Conservation (phyloP, 2,113 vertebrate genomes). For the Ariopsis seemanni region DNA sequence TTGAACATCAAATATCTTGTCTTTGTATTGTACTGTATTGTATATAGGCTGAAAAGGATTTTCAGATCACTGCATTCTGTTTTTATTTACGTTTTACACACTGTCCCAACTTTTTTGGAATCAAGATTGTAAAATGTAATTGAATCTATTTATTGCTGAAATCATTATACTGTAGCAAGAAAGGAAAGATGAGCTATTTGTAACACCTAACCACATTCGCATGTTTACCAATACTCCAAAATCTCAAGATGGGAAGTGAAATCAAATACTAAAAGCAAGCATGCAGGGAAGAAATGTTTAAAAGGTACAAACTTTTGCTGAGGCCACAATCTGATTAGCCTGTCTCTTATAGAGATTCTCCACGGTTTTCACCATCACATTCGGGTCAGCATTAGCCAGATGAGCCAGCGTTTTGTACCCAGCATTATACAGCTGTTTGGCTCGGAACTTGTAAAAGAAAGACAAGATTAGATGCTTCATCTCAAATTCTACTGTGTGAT, state of each 20-base stretch:
- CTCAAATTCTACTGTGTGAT: neutral
- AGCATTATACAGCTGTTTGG: conserved; percentile 85
- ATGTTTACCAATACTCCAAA: neutral
- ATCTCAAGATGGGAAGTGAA: neutral
- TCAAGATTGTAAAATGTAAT: neutral
- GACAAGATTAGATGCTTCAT: neutral
- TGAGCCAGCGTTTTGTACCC: conserved; percentile 86
- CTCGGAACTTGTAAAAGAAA: conserved; percentile 78
- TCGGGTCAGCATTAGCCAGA: conserved; percentile 85
- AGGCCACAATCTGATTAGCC: conserved; percentile 85
- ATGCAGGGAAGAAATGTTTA: neutral
- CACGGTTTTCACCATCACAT: conserved; percentile 73
- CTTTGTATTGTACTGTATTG: no score
- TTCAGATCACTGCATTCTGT: no score
- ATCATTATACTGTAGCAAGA: neutral
- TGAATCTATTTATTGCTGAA: neutral
- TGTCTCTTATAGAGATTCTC: conserved; percentile 82
- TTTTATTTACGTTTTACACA: no score
- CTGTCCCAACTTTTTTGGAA: no score
- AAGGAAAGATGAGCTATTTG: neutral
- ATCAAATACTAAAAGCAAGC: neutral
- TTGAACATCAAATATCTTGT: no score
- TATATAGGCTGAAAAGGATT: no score
- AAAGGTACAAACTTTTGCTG: conserved; percentile 81
- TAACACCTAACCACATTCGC: neutral